A percentile compares a stretch with the other conserved stretches of the same genome.
Evolutionary conservation across 1,140 invertebrate genomes (phyloP).

Genomic region (Zaprionus vittiger): DNA sequence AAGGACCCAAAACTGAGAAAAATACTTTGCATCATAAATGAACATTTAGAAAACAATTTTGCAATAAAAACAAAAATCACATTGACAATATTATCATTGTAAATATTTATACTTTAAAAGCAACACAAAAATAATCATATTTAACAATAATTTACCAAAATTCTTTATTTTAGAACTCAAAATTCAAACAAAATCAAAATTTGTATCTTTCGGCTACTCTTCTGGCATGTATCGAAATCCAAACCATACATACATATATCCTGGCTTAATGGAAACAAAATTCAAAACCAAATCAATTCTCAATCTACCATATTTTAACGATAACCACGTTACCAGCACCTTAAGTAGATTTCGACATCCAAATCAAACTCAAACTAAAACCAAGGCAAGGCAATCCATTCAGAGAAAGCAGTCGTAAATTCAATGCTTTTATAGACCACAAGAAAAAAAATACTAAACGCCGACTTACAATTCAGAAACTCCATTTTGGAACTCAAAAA

Average conservation of each 20-base stretch:
- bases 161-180: conserved; percentile 73
- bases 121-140: neutral
- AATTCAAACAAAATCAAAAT: conserved; percentile 47
- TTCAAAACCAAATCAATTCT: conserved; percentile 38
- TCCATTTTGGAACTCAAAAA: conserved; percentile 3
- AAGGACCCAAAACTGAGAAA: neutral
- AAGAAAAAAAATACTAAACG: neutral
- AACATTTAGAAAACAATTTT: neutral
- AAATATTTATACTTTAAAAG: neutral
- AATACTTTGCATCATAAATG: neutral
- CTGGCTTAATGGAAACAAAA: conserved; percentile 55
- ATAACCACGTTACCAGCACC: neutral
- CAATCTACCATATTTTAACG: neutral
- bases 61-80: neutral
- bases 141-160: conserved; percentile 41
- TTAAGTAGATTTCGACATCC: neutral
- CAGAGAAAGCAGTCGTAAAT: conserved; percentile 24
- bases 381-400: conserved; percentile 8
- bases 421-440: conserved; percentile 21
- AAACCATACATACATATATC: conserved; percentile 42
- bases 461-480: conserved; percentile 15
- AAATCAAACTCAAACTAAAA: conserved; percentile 32
- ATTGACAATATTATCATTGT: neutral
- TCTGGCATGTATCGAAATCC: conserved; percentile 67
- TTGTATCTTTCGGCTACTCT: conserved; percentile 70